These are phyloP conservation scores for Zapus hudsonius DNA, from an alignment of 2,113 vertebrate genomes.

Conservation along the genomic window DNA sequence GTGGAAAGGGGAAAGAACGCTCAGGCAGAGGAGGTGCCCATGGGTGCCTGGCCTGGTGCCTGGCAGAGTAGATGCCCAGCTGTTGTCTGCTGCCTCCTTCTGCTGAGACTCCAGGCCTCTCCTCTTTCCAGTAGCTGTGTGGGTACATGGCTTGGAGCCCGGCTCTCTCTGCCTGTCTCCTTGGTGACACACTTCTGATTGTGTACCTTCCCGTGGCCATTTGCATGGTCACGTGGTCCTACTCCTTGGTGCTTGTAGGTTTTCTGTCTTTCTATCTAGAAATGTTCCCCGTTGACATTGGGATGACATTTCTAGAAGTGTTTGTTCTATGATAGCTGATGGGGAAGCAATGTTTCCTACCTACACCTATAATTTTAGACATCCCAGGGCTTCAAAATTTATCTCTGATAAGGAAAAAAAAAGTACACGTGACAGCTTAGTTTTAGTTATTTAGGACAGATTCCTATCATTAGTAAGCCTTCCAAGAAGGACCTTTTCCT, in stretches of 20 bases:
- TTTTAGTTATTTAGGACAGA: not conserved
- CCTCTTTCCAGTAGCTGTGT: rapidly evolving
- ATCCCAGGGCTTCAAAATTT: not conserved
- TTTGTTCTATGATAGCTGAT: not conserved
- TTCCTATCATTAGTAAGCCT: not conserved
- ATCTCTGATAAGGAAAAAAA: not conserved
- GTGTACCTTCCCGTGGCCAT: not conserved
- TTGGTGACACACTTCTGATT: rapidly evolving
- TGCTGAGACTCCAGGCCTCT: not conserved
- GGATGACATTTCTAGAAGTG: not conserved
- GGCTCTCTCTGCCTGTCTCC: not conserved
- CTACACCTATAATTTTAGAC: not conserved
- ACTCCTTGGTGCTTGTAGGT: rapidly evolving
- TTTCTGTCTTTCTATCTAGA: not conserved
- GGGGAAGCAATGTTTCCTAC: rapidly evolving
- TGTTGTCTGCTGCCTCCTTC: too few species aligned
- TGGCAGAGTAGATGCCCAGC: not conserved
- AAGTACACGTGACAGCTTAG: not conserved
- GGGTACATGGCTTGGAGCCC: not conserved
- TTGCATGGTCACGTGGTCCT: not conserved
- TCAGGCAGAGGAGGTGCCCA: rapidly evolving
- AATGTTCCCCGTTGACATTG: rapidly evolving
- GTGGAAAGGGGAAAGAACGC: not conserved
- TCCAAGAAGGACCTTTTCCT: not conserved
- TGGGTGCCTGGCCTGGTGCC: not conserved